A percentile compares a stretch with the other conserved stretches of the same genome.
These are phyloP conservation scores for Spodoptera littoralis DNA, from an alignment of 2,888 invertebrate genomes.

Conservation along the genomic window DNA sequence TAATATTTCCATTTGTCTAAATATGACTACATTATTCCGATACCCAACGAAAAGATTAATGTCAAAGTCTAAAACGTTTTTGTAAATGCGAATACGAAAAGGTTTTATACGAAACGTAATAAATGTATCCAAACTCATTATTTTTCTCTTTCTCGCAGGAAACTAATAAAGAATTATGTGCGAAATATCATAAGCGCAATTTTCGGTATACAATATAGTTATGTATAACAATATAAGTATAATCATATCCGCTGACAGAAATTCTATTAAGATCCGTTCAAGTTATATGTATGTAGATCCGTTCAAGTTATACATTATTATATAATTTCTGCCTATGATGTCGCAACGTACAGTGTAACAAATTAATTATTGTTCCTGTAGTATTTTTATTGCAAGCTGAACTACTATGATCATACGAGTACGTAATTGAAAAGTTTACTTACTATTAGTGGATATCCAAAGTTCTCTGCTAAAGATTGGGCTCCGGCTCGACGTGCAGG, in stretches of 20 bases:
- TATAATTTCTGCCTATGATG: slow-evolving; percentile 56
- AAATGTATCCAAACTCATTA: slow-evolving; percentile 7
- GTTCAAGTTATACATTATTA: slow-evolving; percentile 68
- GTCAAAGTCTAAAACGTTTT: background rate
- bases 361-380: slow-evolving; percentile 29
- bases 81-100: slow-evolving; percentile 13
- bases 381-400: too few species aligned
- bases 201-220: slow-evolving; percentile 3
- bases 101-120: slow-evolving; percentile 10
- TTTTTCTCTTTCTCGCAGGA: slow-evolving; percentile 4
- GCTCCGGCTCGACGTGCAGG: too few species aligned
- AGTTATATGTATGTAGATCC: slow-evolving; percentile 34
- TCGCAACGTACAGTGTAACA: slow-evolving; percentile 65
- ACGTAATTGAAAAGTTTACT: too few species aligned
- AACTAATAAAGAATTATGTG: slow-evolving; percentile 38
- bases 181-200: slow-evolving; percentile 17
- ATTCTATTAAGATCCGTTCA: slow-evolving; percentile 48
- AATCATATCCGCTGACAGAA: background rate
- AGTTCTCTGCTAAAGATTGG: too few species aligned
- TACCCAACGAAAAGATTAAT: too few species aligned
- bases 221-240: background rate
- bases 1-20: too few species aligned
- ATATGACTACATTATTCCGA: too few species aligned
- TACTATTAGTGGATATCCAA: too few species aligned
- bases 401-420: too few species aligned